These are phyloP conservation scores for Perithous albicinctus DNA, from an alignment of 2,888 invertebrate species.

Conservation along the genomic window DNA sequence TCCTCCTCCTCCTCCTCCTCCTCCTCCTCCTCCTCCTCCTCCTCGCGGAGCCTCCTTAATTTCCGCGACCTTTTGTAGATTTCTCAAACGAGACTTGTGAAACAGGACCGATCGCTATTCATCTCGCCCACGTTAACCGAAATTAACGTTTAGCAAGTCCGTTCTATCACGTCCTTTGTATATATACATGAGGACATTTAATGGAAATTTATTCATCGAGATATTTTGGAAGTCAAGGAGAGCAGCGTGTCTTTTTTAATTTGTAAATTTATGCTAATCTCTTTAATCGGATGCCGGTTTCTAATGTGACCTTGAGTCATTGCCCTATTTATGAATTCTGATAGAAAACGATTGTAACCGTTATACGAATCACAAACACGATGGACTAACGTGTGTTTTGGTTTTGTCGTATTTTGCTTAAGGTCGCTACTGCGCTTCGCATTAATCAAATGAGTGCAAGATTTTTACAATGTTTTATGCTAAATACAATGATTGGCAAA, in stretches of 20 bases:
- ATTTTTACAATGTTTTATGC: too few relatives aligned
- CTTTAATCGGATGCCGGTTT: slow-evolving; percentile 29
- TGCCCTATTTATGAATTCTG: neutral
- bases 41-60: too few relatives aligned
- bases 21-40: too few relatives aligned
- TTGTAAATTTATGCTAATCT: slow-evolving; percentile 48
- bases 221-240: slow-evolving; percentile 43
- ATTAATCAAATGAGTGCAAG: too few relatives aligned
- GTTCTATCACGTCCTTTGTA: neutral
- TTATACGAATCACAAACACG: neutral
- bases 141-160: neutral
- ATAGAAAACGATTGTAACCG: neutral
- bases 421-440: too few relatives aligned
- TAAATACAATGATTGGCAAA: too few relatives aligned
- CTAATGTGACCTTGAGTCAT: slow-evolving; percentile 58
- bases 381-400: neutral
- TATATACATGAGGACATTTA: neutral
- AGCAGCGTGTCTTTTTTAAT: slow-evolving; percentile 38
- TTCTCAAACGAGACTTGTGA: neutral
- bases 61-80: neutral
- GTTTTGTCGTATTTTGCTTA: neutral
- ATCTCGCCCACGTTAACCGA: neutral
- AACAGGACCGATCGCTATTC: neutral
- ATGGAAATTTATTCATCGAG: slow-evolving; percentile 26
- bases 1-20: too few relatives aligned